Percentiles rank a stretch among this genome's conserved stretches.
Conservation (phyloP, 2,113 vertebrate species). For the Entosphenus tridentatus region DNA sequence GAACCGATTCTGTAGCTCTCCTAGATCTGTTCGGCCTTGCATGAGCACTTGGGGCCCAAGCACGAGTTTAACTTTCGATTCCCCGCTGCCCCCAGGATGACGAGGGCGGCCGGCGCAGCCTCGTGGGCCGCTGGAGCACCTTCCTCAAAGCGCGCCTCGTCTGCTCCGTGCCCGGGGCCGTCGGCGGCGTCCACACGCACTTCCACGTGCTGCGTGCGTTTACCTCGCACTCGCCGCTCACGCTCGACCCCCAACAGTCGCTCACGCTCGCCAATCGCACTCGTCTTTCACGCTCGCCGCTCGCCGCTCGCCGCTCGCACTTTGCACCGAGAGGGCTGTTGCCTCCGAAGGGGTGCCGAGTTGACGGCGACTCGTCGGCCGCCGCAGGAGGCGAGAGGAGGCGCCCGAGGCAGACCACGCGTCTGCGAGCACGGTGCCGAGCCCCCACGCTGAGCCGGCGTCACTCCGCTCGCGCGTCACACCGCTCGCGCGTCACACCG, state of each 20-base stretch:
- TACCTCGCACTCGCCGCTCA: not conserved
- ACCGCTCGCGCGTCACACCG: not conserved
- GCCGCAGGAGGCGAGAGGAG: not conserved
- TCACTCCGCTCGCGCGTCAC: not conserved
- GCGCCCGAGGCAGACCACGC: not conserved
- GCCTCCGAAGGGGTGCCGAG: not conserved
- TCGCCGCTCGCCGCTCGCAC: not conserved
- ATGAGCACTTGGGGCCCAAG: no score
- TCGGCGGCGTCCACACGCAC: slow-evolving; percentile 29
- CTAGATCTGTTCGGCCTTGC: no score
- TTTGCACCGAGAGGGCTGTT: not conserved
- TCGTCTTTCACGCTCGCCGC: not conserved
- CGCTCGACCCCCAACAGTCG: not conserved
- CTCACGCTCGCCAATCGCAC: not conserved
- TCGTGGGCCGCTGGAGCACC: slow-evolving; percentile 62
- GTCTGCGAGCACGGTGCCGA: not conserved
- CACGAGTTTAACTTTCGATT: no score
- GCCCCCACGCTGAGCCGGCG: not conserved
- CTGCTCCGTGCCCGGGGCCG: slow-evolving; percentile 34
- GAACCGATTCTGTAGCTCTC: no score
- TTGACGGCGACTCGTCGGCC: not conserved
- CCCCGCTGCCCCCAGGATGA: slow-evolving; percentile 29
- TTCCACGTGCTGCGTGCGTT: slow-evolving; percentile 42
- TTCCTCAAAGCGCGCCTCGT: slow-evolving; percentile 53
- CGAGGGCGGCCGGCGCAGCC: slow-evolving; percentile 35